These are phyloP conservation scores for Yponomeuta evonymella DNA, from an alignment of 2,888 invertebrate species.

Conservation along the genomic window DNA sequence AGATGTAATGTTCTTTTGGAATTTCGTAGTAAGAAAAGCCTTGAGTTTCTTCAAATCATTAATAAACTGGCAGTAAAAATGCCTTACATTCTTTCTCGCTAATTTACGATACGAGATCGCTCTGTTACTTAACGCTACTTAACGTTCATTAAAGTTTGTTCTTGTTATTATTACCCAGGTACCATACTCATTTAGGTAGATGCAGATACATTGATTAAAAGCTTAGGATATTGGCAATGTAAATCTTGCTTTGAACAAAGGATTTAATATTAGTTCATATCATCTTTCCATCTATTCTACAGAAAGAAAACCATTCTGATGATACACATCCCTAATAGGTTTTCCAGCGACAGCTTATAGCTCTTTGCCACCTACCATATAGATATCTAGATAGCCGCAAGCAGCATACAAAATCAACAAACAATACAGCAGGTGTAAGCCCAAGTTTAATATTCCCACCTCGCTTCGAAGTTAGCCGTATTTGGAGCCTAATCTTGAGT, in stretches of 20 bases:
- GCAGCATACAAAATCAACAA: constrained; percentile 6
- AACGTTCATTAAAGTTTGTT: neutral
- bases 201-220: too few relatives aligned
- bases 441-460: neutral
- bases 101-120: neutral
- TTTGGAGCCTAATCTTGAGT: neutral
- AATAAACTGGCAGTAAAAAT: neutral
- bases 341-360: neutral
- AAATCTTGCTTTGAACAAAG: too few relatives aligned
- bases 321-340: neutral
- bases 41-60: neutral
- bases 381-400: neutral
- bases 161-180: neutral
- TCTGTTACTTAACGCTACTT: neutral
- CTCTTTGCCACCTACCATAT: neutral
- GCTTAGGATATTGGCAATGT: too few relatives aligned
- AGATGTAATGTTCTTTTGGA: neutral
- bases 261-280: too few relatives aligned
- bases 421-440: constrained; percentile 1
- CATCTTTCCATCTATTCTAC: too few relatives aligned
- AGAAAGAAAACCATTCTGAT: neutral
- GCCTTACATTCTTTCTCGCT: neutral
- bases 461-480: constrained; percentile 1
- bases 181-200: too few relatives aligned
- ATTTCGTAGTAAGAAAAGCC: neutral